These are phyloP conservation scores for Prunella fulvescens DNA, from an alignment of 2,113 vertebrate genomes.

Conservation along the genomic window DNA sequence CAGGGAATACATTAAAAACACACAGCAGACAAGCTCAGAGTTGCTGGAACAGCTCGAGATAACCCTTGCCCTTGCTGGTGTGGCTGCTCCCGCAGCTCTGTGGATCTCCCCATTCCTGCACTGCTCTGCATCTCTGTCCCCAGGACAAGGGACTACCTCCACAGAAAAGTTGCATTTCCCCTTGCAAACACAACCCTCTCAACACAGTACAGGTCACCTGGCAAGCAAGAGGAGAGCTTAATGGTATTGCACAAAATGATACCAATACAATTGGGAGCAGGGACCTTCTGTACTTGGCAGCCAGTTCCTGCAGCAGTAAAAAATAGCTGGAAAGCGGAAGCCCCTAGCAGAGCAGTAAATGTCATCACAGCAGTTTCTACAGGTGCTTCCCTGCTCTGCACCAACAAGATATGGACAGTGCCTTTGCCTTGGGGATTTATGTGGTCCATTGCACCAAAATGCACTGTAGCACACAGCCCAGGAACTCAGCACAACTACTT, in stretches of 20 bases:
- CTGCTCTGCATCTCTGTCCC: neutral
- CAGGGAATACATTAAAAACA: conserved; percentile 31
- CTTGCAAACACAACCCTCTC: neutral
- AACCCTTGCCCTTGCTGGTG: neutral
- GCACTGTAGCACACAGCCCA: neutral
- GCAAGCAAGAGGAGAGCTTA: neutral
- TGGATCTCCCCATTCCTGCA: neutral
- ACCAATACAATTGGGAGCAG: neutral
- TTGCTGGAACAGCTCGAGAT: conserved; percentile 17
- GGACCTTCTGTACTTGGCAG: neutral
- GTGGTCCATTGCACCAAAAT: neutral
- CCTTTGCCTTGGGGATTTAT: neutral
- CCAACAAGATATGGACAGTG: neutral
- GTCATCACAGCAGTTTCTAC: neutral
- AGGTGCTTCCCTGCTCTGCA: neutral
- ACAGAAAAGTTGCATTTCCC: neutral
- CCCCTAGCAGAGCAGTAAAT: neutral
- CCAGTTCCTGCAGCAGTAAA: neutral
- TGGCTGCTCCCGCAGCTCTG: neutral
- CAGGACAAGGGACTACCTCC: neutral
- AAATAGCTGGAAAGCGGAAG: conserved; percentile 16
- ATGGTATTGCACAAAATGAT: neutral
- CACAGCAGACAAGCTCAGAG: neutral
- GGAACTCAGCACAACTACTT: neutral
- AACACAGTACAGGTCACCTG: neutral